phyloP scores from a whole-genome alignment of 2,113 vertebrate genomes.

The Takifugu flavidus region DNA sequence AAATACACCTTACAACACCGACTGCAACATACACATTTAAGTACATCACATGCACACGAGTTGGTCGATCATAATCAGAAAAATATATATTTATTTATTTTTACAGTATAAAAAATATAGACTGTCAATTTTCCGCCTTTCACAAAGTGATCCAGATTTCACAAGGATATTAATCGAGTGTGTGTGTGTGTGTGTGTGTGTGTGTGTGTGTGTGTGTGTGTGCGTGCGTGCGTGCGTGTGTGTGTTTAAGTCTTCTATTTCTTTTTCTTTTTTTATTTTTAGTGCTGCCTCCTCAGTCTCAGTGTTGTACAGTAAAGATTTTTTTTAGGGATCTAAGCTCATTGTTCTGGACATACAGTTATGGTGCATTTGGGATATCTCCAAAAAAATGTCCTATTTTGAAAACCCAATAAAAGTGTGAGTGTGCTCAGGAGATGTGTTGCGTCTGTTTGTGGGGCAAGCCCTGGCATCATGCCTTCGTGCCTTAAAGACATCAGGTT shows the following conservation, averaged over 20 bases:
- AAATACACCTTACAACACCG: slow-evolving; percentile 29
- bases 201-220: slow-evolving; percentile 2
- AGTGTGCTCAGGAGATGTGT: too few relatives aligned
- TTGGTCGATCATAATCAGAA: slow-evolving; percentile 43
- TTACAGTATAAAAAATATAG: not conserved
- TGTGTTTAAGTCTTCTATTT: not conserved
- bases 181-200: slow-evolving; percentile 5
- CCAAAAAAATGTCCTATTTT: too few relatives aligned
- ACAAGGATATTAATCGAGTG: slow-evolving; percentile 13
- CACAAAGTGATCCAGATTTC: slow-evolving; percentile 33
- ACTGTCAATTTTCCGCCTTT: slow-evolving; percentile 42
- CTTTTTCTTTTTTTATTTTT: not conserved
- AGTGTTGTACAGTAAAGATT: slow-evolving; percentile 42
- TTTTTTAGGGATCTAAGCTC: too few relatives aligned
- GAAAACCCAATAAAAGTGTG: too few relatives aligned
- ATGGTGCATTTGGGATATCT: too few relatives aligned
- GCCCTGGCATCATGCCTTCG: too few relatives aligned
- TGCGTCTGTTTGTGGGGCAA: too few relatives aligned
- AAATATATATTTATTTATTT: too few relatives aligned
- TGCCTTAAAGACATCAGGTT: too few relatives aligned
- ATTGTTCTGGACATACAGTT: too few relatives aligned
- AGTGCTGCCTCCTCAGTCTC: slow-evolving; percentile 25
- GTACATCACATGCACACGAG: slow-evolving; percentile 11
- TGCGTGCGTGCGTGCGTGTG: not conserved
- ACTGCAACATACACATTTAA: slow-evolving; percentile 15